These are phyloP conservation scores for Pecten maximus DNA, from an alignment of 2,888 invertebrate species.

Conservation along the genomic window DNA sequence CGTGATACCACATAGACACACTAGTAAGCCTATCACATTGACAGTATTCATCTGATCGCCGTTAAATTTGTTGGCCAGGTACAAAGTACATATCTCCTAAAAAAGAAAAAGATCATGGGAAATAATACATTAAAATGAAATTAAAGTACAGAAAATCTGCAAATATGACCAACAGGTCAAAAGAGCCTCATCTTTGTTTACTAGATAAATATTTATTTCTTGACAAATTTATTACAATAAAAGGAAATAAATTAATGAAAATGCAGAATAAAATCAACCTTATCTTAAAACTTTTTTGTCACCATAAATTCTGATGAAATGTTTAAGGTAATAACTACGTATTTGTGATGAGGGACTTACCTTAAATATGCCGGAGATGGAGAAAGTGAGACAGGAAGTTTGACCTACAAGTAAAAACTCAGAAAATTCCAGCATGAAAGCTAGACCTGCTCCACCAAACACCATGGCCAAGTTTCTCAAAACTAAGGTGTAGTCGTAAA, in stretches of 20 bases:
- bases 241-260: not conserved
- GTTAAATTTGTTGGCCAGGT: conserved; percentile 92
- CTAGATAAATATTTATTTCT: not conserved
- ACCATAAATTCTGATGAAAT: no score
- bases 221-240: not conserved
- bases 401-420: conserved; percentile 96
- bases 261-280: not conserved
- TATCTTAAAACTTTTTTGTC: not conserved
- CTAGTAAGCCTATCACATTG: conserved; percentile 92
- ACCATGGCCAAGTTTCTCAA: conserved; percentile 81
- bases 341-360: conserved; percentile 84
- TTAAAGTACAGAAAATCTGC: not conserved
- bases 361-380: conserved; percentile 98
- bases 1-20: conserved; percentile 94
- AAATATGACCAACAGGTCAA: not conserved
- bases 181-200: not conserved
- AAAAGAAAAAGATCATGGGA: conserved; percentile 77
- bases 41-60: conserved; percentile 92
- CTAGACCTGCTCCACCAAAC: conserved; percentile 78
- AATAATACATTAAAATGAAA: not conserved
- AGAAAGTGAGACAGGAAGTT: conserved; percentile 97
- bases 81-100: conserved; percentile 95
- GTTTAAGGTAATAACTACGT: no score
- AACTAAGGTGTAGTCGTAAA: conserved; percentile 78
- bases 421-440: conserved; percentile 87